phyloP scores from a whole-genome alignment of 1,140 invertebrate species.

The Ruditapes philippinarum region DNA sequence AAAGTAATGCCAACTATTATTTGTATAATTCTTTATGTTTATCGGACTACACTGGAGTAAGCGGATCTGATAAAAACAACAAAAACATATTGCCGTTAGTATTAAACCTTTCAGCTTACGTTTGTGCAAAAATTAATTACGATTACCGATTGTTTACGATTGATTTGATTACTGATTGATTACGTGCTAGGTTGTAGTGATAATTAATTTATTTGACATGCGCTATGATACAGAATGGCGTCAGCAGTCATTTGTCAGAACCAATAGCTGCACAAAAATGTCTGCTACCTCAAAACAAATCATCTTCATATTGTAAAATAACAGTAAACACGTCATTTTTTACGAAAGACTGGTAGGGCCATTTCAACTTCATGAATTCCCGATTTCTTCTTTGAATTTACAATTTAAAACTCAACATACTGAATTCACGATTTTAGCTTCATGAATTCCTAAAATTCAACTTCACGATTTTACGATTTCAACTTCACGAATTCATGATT shows the following conservation, averaged over 20 bases:
- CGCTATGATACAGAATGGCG: constrained; percentile 22
- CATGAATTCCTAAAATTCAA: too few species aligned
- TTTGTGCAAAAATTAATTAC: constrained; percentile 17
- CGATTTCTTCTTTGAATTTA: too few species aligned
- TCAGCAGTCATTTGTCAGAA: constrained; percentile 12
- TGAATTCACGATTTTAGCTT: too few species aligned
- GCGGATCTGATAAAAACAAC: constrained; percentile 12
- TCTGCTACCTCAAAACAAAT: not conserved
- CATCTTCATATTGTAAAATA: not conserved
- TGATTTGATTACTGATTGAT: constrained; percentile 18
- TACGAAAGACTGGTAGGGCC: too few species aligned
- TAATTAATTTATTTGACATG: constrained; percentile 30
- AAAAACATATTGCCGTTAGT: not conserved
- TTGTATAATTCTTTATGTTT: not conserved
- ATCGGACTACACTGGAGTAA: not conserved
- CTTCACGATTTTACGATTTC: too few species aligned
- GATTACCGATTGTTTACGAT: too few species aligned
- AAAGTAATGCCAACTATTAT: not conserved
- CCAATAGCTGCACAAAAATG: not conserved
- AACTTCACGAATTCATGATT: too few species aligned
- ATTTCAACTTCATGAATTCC: too few species aligned
- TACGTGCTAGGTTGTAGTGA: constrained; percentile 23
- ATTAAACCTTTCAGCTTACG: not conserved
- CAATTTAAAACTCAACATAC: too few species aligned
- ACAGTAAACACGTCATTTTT: not conserved